These are phyloP conservation scores for Lethenteron reissneri DNA, from an alignment of 2,113 vertebrate species.

Conservation along the genomic window DNA sequence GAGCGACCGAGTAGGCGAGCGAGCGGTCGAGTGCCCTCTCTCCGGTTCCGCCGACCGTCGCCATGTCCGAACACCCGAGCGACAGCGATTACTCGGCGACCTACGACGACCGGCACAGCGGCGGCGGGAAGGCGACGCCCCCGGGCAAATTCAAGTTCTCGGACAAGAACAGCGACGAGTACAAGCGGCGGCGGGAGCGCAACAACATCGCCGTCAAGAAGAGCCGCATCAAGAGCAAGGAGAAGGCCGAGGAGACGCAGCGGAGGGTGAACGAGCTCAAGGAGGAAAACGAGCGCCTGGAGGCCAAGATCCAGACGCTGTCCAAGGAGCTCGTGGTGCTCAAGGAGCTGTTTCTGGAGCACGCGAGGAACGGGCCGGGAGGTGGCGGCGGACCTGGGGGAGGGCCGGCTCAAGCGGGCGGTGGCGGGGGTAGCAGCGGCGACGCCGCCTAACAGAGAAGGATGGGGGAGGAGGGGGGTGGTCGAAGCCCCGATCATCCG, in stretches of 20 bases:
- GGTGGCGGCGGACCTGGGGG: neutral
- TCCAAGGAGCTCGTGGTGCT: conserved; percentile 91
- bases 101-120: too few relatives aligned
- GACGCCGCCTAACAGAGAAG: too few relatives aligned
- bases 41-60: too few relatives aligned
- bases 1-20: too few relatives aligned
- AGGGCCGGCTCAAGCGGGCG: neutral
- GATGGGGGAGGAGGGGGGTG: too few relatives aligned
- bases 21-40: too few relatives aligned
- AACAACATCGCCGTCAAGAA: conserved; percentile 99
- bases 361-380: conserved; percentile 20
- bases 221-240: conserved; percentile 87
- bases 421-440: too few relatives aligned
- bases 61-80: too few relatives aligned
- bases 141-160: conserved; percentile 16
- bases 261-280: conserved; percentile 89
- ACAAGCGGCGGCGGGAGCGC: conserved; percentile 59
- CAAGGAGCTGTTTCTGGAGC: conserved; percentile 95
- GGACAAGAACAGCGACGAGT: conserved; percentile 80
- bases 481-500: too few relatives aligned
- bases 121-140: too few relatives aligned
- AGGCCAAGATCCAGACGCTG: conserved; percentile 90
- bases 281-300: conserved; percentile 91
- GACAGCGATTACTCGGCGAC: too few relatives aligned
- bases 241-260: conserved; percentile 84